Evolutionary conservation across 2,888 invertebrate species (phyloP), one percentile per base, ranked within the genome.

Genomic region (Leptogaster cylindrica): DNA sequence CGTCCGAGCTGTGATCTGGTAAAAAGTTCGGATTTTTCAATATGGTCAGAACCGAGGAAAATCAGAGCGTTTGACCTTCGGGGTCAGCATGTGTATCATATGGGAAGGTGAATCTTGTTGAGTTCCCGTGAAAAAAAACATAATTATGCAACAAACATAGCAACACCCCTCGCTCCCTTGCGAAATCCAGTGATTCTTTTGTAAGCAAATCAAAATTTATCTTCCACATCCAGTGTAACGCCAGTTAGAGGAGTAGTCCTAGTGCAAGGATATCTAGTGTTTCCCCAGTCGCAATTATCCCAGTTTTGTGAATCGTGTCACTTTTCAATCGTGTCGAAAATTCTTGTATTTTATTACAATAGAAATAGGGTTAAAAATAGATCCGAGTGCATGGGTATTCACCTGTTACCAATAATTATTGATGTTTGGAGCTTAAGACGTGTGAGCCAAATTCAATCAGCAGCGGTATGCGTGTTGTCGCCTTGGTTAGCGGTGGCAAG

Each of bases 401-500:
- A 36, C 25, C 55, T 36, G 23, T 23, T 36, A 20, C 12, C 6
- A 33, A 23, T 20, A 36, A 55, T 20, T 36, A 55, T 12, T 41
- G 28, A 61, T 44, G 61, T n/a, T 61, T 31, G 14, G 27, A 61
- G 44, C 20, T 3, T 44, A 0, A 41, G 10, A 18, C 44, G 8
- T 10, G 14, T 14, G 7, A 28, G 7, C n/a, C 10, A 25, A 28
- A 61, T 18, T 44, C 36, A 25, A 14, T 25, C 25, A 61, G 55
- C n/a, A n/a, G n/a, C 72, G 77, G 84, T 79, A 94, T 94, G 94
- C 91, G 87, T 83, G 91, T 92, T 73, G 92, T 93, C 74, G 93
- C 92, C 71, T 84, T 95, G 82, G 87, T 95, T 73, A 98, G 97
- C 83, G 99, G 99, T 75, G 99, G 99, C 74, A 99, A 99, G 84